These are phyloP conservation scores for Aurelia sp. DNA, from an alignment of 30 jellyfish, hydroid and myxozoan species.

Conservation along the genomic window DNA sequence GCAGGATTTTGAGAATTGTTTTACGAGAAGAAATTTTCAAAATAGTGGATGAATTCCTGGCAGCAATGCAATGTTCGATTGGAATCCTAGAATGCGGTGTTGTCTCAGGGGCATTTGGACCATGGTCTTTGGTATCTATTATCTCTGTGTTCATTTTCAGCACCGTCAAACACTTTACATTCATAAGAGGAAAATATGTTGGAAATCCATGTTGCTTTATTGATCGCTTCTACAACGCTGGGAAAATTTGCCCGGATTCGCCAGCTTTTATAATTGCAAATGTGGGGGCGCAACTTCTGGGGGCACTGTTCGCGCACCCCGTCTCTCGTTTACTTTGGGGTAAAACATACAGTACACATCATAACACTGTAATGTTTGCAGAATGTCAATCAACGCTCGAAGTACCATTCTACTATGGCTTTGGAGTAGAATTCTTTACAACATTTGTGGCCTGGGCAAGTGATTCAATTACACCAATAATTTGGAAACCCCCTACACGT, in stretches of 20 bases:
- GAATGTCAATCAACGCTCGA: conserved; percentile 75
- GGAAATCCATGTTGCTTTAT: conserved; percentile 70
- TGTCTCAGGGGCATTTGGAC: conserved; percentile 44
- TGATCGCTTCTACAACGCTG: conserved; percentile 47
- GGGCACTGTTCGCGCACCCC: conserved; percentile 75
- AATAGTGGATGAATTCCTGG: conserved; percentile 66
- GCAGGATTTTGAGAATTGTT: conserved; percentile 10
- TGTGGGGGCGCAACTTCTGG: conserved; percentile 55
- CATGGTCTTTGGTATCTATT: conserved; percentile 26
- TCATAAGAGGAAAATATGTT: conserved; percentile 46
- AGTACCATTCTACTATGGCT: conserved; percentile 58
- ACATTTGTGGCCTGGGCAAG: conserved; percentile 54
- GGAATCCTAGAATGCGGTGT: conserved; percentile 68
- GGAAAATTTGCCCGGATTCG: conserved; percentile 23
- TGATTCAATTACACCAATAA: conserved; percentile 71
- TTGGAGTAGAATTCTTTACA: conserved; percentile 63
- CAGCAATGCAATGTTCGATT: conserved; percentile 55
- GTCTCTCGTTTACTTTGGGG: conserved; percentile 68
- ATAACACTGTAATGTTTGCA: conserved; percentile 31
- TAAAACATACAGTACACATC: conserved; percentile 45
- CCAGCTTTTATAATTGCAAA: conserved; percentile 18
- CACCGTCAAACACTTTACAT: conserved; percentile 46
- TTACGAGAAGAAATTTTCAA: conserved; percentile 11
- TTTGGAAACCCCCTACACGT: conserved; percentile 81
- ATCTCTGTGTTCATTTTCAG: conserved; percentile 38